Conservation (phyloP, 2,888 invertebrate species). For the Yponomeuta malinellus region DNA sequence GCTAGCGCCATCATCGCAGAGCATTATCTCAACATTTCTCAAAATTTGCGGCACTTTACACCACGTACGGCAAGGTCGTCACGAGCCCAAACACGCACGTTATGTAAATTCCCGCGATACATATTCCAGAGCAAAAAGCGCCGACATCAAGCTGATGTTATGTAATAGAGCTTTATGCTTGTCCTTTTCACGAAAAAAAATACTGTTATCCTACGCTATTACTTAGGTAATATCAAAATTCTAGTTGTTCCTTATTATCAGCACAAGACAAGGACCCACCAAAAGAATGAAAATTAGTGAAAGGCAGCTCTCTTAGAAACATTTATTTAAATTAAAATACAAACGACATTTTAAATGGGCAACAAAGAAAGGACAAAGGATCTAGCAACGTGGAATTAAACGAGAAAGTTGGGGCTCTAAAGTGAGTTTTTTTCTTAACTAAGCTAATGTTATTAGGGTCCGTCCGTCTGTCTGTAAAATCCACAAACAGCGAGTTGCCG, state of each 20-base stretch:
- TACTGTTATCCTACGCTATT: background rate
- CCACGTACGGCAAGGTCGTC: background rate
- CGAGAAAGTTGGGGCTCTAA: conserved; percentile 1
- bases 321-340: conserved; percentile 4
- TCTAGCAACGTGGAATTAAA: conserved; percentile 1
- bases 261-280: background rate
- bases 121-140: background rate
- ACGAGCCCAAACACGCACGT: background rate
- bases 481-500: background rate
- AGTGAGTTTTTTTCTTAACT: conserved; percentile 13
- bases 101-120: too few species aligned
- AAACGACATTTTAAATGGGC: conserved; percentile 1
- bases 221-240: too few species aligned
- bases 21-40: background rate
- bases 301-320: background rate
- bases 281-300: background rate
- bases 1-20: background rate
- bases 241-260: too few species aligned
- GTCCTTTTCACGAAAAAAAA: background rate
- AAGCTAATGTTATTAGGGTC: conserved; percentile 17
- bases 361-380: background rate
- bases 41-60: background rate
- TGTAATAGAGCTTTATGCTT: background rate
- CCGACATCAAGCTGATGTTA: background rate
- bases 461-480: background rate